Evolutionary conservation across 1,140 invertebrate species (phyloP).

Genomic region (Dendroctonus valens): DNA sequence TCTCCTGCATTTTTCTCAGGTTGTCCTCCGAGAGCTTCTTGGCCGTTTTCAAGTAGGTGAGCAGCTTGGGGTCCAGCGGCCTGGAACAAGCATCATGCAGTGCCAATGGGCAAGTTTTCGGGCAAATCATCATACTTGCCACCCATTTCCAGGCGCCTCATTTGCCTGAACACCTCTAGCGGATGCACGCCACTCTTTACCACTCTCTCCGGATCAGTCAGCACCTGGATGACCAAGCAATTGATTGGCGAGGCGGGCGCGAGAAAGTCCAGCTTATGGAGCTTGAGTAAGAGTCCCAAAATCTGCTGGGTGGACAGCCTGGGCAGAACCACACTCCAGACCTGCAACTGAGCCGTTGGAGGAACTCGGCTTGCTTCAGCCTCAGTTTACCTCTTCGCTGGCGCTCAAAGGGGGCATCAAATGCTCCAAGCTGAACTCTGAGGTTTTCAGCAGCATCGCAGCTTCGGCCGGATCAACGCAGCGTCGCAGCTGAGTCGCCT

Average conservation of each 20-base stretch:
- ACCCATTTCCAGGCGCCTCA: constrained; percentile 58
- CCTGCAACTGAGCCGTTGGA: constrained; percentile 24
- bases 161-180: constrained; percentile 57
- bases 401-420: constrained; percentile 31
- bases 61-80: constrained; percentile 42
- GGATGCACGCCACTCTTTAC: constrained; percentile 58
- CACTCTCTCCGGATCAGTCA: constrained; percentile 53
- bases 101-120: too few relatives aligned
- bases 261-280: constrained; percentile 43
- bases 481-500: constrained; percentile 27
- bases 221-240: constrained; percentile 50
- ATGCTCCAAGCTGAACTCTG: constrained; percentile 34
- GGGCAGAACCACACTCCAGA: constrained; percentile 44
- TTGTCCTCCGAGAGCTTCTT: constrained; percentile 38
- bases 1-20: constrained; percentile 36
- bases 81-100: constrained; percentile 31
- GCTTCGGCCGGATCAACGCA: constrained; percentile 22
- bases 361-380: too few relatives aligned
- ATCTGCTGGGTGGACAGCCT: constrained; percentile 40
- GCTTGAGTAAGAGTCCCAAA: constrained; percentile 38
- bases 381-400: constrained; percentile 28
- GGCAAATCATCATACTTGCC: constrained; percentile 50
- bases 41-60: constrained; percentile 38
- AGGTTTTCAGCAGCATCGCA: constrained; percentile 23
- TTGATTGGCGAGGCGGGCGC: constrained; percentile 40